Evolutionary conservation across 1,140 invertebrate genomes (phyloP), one percentile per base, ranked within the genome.

Genomic region (Pseudomyrmex gracilis): DNA sequence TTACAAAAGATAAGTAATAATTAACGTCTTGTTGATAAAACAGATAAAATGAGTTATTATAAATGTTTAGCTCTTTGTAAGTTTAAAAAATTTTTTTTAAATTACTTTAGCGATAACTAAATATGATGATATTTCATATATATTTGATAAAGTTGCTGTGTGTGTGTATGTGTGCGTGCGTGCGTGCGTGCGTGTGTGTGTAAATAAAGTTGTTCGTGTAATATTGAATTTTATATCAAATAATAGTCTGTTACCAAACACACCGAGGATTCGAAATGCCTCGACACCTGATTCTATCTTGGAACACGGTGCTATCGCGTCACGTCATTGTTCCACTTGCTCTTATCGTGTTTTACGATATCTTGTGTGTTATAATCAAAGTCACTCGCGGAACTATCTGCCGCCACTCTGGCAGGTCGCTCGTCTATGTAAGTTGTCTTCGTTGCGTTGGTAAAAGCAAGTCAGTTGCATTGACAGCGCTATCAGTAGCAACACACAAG

Each of bases 261-360:
- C 34, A 34, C 34, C 34, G 5, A 34, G 34, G 13, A 67, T 22
- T 45, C 13, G 20, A 78, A 15, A 20, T 10, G 13, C 53, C 34
- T 57, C 51, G 51, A 70, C 20, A 20, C 4, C 15, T 34, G 60
- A 47, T 4, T 47, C 22, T 78, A 70, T 70, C 51, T 22, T 15
- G 63, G 55, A 55, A 45, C 34, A 78, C 17, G 2, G 45, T 49
- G 15, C 15, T 70, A 70, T 70, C 51, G 76, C n/a, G 9, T 22
- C 87, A 82, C 73, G 84, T 84, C 83, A 68, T 55, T 78, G 80
- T 90, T 87, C 80, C 78, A 88, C 51, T 63, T 68, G 63, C 83
- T 45, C 53, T 4, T 78, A 78, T 78, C 64, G 20, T 78, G 64
- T 78, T 78, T 68, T 70, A 70, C 20, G 76, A 77, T 57, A 70